Evolutionary conservation across 1,140 invertebrate species (phyloP).

Genomic region (Neotoxoptera formosana): DNA sequence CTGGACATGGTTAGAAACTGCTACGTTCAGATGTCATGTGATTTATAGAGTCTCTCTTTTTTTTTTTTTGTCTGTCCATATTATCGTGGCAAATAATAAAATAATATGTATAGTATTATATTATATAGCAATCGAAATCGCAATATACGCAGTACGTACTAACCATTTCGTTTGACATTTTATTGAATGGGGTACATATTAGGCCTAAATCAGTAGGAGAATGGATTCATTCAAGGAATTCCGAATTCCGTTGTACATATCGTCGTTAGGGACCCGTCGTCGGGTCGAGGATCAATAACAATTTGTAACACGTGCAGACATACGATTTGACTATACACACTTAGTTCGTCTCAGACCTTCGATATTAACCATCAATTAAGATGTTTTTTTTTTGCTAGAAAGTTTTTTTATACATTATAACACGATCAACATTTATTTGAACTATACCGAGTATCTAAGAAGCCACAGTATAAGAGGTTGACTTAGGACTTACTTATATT

Average conservation of each 20-base stretch:
- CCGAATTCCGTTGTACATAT: background rate
- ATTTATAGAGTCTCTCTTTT: conserved; percentile 30
- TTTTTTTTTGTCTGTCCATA: background rate
- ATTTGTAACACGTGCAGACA: background rate
- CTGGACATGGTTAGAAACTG: background rate
- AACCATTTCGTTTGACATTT: background rate
- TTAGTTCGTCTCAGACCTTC: background rate
- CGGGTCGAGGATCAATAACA: background rate
- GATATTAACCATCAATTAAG: conserved; percentile 1
- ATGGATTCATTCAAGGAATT: background rate
- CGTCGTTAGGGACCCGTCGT: background rate
- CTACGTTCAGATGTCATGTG: background rate
- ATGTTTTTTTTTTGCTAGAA: background rate
- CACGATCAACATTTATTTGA: background rate
- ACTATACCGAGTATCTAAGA: background rate
- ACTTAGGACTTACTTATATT: background rate
- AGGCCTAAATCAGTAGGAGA: background rate
- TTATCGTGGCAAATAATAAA: too few species aligned
- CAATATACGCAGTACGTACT: background rate
- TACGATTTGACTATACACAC: background rate
- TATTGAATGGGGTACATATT: background rate
- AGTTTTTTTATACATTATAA: background rate
- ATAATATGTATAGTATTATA: background rate
- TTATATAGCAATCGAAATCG: background rate
- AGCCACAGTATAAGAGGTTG: background rate